A percentile compares a stretch with the other conserved stretches of the same genome.
phyloP scores from a whole-genome alignment of 2,888 invertebrate species.

The Merodon equestris region DNA sequence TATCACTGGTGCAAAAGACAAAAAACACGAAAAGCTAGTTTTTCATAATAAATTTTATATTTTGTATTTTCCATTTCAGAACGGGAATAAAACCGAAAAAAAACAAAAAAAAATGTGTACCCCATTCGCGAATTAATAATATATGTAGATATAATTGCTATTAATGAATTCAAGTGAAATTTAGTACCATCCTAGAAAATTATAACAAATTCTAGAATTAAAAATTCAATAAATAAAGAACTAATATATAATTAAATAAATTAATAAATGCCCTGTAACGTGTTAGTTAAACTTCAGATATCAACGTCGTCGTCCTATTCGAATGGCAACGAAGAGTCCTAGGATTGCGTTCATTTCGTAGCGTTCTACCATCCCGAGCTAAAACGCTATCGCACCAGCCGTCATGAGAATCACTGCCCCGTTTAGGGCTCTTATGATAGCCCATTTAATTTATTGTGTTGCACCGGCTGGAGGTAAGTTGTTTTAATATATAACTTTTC shows the following conservation, averaged over 20 bases:
- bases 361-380: slow-evolving; percentile 64
- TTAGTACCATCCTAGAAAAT: slow-evolving; percentile 48
- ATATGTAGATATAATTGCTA: slow-evolving; percentile 2
- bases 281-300: slow-evolving; percentile 46
- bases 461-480: slow-evolving; percentile 79
- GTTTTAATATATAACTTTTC: no score
- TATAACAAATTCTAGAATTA: no score
- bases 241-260: slow-evolving; percentile 34
- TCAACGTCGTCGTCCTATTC: slow-evolving; percentile 67
- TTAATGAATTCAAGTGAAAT: slow-evolving; percentile 32
- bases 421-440: slow-evolving; percentile 77
- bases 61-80: slow-evolving; percentile 26
- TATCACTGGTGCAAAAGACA: slow-evolving; percentile 8
- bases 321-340: slow-evolving; percentile 69
- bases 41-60: slow-evolving; percentile 9
- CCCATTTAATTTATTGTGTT: slow-evolving; percentile 78
- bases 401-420: slow-evolving; percentile 78
- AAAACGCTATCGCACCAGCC: slow-evolving; percentile 69
- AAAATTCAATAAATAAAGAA: no score
- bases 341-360: slow-evolving; percentile 61
- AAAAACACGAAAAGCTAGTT: not conserved
- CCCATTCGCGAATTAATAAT: slow-evolving; percentile 23
- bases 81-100: not conserved
- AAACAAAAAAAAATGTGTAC: slow-evolving; percentile 10
- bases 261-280: slow-evolving; percentile 53